Evolutionary conservation across 2,888 invertebrate genomes (phyloP), one percentile per base, ranked within the genome.

Genomic region (Homarus gammarus): DNA sequence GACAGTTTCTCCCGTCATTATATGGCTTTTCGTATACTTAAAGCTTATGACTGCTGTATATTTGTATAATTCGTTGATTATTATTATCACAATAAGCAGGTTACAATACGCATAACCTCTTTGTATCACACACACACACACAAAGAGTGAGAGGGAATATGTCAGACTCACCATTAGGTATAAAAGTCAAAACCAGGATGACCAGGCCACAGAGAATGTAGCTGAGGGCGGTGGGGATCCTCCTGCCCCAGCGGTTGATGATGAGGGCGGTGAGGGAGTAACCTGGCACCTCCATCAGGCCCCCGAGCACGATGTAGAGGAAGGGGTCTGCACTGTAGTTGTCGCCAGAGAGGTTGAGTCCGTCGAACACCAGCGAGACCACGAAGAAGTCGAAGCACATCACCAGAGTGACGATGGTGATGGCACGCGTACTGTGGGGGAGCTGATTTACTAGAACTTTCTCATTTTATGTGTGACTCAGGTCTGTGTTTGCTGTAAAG

Each of bases 221-320:
- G 10, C 75, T 79, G 44, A 77, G 40, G n/a, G 61, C 33, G 22
- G 75, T 79, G n/a, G 87, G 79, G 18, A 31, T 8, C 33, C 70
- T 87, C 44, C 89, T 83, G 49, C 91, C 91, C 44, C 40, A 87
- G 31, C 40, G 64, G 51, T 87, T 78, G 49, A 91, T 75, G 84
- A 91, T 78, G 38, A 87, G 87, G 1, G 51, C 87, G 5, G 87
- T 84, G 22, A 90, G 18, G 51, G 91, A 79, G 64, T 91, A 91
- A 22, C 75, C 90, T 2, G 91, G 91, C 3, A 91, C 51, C 73
- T 91, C 89, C 87, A 91, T 84, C 38, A 91, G 40, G 10, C 91
- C 91, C 10, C 44, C 49, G 33, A 86, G 36, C n/a, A 78, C 70
- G 78, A 86, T 56, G 78, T 86, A 86, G 0, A 86, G 40, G 78